phyloP scores from a whole-genome alignment of 2,113 vertebrate species.

The Hippocampus mohnikei region DNA sequence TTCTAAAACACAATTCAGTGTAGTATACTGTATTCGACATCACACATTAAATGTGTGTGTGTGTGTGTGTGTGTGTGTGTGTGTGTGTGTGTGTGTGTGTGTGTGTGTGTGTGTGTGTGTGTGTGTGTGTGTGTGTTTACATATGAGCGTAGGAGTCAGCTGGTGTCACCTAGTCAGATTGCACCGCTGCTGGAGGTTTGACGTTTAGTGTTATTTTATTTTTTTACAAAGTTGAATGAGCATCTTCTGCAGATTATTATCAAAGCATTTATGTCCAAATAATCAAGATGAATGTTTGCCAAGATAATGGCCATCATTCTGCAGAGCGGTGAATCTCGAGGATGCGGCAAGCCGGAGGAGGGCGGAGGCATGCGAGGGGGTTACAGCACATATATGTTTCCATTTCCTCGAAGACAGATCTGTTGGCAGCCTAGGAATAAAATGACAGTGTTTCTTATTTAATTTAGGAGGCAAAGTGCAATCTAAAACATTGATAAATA shows the following conservation, averaged over 20 bases:
- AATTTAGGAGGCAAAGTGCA: conserved; percentile 64
- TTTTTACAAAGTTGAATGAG: conserved; percentile 68
- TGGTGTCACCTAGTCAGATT: conserved; percentile 52
- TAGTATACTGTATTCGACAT: no score
- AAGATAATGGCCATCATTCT: conserved; percentile 59
- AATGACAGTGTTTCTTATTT: conserved; percentile 77
- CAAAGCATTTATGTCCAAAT: conserved; percentile 65
- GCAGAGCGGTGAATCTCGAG: conserved; percentile 50
- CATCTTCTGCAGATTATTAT: conserved; percentile 71
- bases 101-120: no score
- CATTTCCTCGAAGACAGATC: conserved; percentile 69
- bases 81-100: background rate
- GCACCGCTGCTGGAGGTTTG: conserved; percentile 47
- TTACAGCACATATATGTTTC: conserved; percentile 63
- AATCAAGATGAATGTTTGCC: conserved; percentile 72
- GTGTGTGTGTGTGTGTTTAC: conserved; percentile 13
- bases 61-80: no score
- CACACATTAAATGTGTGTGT: no score
- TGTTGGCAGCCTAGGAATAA: conserved; percentile 62
- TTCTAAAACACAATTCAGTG: no score
- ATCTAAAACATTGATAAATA: conserved; percentile 78
- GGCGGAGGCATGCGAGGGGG: conserved; percentile 8
- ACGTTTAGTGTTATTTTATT: conserved; percentile 51
- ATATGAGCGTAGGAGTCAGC: conserved; percentile 12
- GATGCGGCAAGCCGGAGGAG: conserved; percentile 14